A percentile compares a stretch with the other conserved stretches of the same genome.
These are phyloP conservation scores for Stenoptilia bipunctidactyla DNA, from an alignment of 2,888 invertebrate species.

Conservation along the genomic window DNA sequence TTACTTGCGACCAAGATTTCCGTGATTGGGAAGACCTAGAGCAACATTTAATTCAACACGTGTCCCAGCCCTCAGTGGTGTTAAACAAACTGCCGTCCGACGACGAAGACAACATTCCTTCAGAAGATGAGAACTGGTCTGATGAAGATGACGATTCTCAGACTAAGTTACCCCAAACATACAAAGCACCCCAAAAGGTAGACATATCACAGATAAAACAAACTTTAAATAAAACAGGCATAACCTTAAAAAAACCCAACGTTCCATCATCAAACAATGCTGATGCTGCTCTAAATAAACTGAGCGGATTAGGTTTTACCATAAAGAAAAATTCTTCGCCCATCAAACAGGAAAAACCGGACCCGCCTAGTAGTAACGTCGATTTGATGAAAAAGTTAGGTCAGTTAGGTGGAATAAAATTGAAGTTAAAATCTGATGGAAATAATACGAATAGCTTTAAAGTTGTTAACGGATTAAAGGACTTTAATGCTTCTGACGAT, in stretches of 20 bases:
- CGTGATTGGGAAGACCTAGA: conserved; percentile 52
- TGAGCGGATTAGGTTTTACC: conserved; percentile 57
- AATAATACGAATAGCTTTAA: conserved; percentile 47
- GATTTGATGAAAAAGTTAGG: conserved; percentile 52
- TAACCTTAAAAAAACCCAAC: conserved; percentile 42
- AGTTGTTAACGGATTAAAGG: conserved; percentile 57
- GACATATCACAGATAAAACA: conserved; percentile 48
- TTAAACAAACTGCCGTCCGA: conserved; percentile 65
- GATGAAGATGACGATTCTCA: conserved; percentile 46
- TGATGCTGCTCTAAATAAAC: conserved; percentile 44
- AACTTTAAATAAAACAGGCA: conserved; percentile 34
- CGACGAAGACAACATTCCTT: conserved; percentile 51
- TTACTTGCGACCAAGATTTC: conserved; percentile 65
- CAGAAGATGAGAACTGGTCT: conserved; percentile 58
- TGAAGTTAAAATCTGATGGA: conserved; percentile 58
- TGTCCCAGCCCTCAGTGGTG: conserved; percentile 63
- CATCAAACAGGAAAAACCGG: conserved; percentile 43
- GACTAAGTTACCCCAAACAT: conserved; percentile 21
- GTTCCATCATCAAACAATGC: conserved; percentile 29
- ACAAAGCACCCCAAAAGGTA: conserved; percentile 48
- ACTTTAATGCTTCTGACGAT: conserved; percentile 55
- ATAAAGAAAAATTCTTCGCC: conserved; percentile 51
- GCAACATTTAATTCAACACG: conserved; percentile 67
- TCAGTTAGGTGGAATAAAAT: conserved; percentile 55
- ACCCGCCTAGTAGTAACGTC: conserved; percentile 18